These are phyloP conservation scores for Dryoscopus gambensis DNA, from an alignment of 2,113 vertebrate genomes.

Conservation along the genomic window DNA sequence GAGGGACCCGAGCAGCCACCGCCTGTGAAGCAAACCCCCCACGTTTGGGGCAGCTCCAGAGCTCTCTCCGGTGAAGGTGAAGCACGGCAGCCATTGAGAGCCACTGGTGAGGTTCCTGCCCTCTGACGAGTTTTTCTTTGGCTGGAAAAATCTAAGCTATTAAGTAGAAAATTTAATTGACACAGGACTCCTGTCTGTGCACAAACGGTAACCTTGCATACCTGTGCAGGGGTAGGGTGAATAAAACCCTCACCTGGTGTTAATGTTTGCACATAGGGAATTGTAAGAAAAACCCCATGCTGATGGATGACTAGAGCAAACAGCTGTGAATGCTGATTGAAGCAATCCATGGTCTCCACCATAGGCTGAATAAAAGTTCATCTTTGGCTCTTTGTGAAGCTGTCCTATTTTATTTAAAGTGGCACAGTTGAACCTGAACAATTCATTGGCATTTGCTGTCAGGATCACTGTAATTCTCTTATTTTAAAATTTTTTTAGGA, in stretches of 20 bases:
- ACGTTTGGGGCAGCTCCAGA: accelerated
- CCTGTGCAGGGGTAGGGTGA: accelerated
- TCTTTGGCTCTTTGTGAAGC: not conserved
- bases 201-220: accelerated
- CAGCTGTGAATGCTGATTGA: not conserved
- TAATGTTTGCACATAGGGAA: not conserved
- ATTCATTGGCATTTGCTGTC: not conserved
- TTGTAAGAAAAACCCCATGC: not conserved
- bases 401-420: not conserved
- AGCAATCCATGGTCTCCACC: not conserved
- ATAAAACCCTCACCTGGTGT: not conserved
- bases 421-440: not conserved
- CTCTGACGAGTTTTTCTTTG: not conserved
- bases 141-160: not conserved
- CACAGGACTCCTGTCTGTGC: not conserved
- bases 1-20: accelerated
- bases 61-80: too few relatives aligned
- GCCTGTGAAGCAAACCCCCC: accelerated
- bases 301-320: not conserved
- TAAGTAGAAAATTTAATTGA: accelerated
- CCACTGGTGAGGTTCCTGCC: accelerated
- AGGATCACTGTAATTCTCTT: not conserved
- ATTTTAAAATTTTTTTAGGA: not conserved
- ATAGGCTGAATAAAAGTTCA: not conserved
- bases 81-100: accelerated